A percentile compares a stretch with the other conserved stretches of the same genome.
These are phyloP conservation scores for Chiropotes sagulatus DNA, from an alignment of 2,797 vertebrate genomes.

Conservation along the genomic window DNA sequence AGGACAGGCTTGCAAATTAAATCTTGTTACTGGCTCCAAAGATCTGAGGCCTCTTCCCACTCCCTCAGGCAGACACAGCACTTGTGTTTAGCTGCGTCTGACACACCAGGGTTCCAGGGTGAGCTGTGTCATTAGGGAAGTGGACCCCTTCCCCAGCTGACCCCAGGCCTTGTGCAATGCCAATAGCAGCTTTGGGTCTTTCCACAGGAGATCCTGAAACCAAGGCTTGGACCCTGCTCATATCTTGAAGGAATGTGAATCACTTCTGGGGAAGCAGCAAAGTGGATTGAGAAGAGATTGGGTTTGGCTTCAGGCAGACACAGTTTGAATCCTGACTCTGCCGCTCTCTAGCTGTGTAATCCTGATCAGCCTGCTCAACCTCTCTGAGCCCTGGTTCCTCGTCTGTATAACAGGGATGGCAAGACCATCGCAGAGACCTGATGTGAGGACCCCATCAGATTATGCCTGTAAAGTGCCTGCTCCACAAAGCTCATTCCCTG, in stretches of 20 bases:
- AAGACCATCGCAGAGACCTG: background rate
- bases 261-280: background rate
- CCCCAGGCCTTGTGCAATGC: background rate
- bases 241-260: background rate
- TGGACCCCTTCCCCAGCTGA: background rate
- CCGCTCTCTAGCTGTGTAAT: background rate
- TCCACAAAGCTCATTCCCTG: background rate
- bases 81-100: background rate
- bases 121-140: background rate
- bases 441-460: background rate
- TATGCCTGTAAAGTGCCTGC: background rate
- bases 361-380: background rate
- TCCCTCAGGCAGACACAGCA: rapidly evolving
- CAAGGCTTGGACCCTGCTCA: background rate
- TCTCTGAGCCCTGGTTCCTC: background rate
- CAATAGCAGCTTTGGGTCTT: background rate
- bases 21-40: background rate
- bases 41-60: background rate
- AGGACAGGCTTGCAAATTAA: background rate
- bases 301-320: background rate
- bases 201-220: background rate
- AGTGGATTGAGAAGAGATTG: background rate
- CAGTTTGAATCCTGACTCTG: background rate
- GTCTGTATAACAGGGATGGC: rapidly evolving
- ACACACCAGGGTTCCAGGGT: background rate